phyloP scores from a whole-genome alignment of 1,140 invertebrate genomes.

The Euwallacea similis region DNA sequence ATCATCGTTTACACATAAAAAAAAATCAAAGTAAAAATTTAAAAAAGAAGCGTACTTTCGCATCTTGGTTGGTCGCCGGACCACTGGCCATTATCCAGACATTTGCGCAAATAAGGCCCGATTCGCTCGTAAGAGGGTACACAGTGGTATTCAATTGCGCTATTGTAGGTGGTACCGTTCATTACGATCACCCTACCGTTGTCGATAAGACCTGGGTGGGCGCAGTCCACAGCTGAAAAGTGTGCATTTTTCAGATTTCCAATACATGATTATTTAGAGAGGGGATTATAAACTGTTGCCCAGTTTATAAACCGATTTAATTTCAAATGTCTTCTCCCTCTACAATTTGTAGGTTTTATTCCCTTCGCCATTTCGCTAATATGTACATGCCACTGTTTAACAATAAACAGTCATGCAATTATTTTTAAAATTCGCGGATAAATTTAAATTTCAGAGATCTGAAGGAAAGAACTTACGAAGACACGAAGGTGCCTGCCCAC shows the following conservation, averaged over 20 bases:
- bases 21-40: neutral
- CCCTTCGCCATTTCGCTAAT: too few species aligned
- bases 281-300: too few species aligned
- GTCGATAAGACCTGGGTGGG: conserved; percentile 73
- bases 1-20: conserved; percentile 9
- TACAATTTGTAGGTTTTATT: too few species aligned
- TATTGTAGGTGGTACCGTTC: conserved; percentile 81
- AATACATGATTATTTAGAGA: neutral
- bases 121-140: conserved; percentile 79
- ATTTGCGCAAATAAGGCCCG: conserved; percentile 80
- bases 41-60: conserved; percentile 58
- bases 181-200: conserved; percentile 85
- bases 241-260: neutral
- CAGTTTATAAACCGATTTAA: too few species aligned
- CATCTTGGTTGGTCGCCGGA: conserved; percentile 80
- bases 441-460: neutral
- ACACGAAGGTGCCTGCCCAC: conserved; percentile 74
- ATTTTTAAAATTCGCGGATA: too few species aligned
- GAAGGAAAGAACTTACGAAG: conserved; percentile 61
- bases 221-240: conserved; percentile 77
- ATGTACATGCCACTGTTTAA: too few species aligned
- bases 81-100: conserved; percentile 80
- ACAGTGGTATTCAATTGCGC: conserved; percentile 85
- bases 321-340: too few species aligned
- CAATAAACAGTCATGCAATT: too few species aligned